phyloP scores from a whole-genome alignment of 92 coral and sea anemone genomes.

The Epizoanthus rinbou region DNA sequence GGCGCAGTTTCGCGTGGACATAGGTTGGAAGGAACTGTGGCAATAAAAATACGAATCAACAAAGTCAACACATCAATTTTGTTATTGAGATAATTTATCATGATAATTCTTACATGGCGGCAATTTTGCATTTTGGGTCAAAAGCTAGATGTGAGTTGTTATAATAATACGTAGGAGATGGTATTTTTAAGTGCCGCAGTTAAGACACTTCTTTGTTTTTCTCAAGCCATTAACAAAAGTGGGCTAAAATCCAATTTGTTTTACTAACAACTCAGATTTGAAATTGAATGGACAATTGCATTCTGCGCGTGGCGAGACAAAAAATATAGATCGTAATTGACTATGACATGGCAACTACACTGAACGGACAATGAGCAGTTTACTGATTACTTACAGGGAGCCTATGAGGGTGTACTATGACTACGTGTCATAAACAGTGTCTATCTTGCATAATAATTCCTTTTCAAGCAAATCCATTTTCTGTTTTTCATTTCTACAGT shows the following conservation, averaged over 20 bases:
- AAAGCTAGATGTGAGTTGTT: neutral
- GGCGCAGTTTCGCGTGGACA: too few relatives aligned
- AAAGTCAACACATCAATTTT: neutral
- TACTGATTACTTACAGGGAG: neutral
- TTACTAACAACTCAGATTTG: neutral
- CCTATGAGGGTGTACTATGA: neutral
- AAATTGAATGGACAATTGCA: neutral
- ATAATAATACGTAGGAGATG: neutral
- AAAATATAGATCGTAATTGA: neutral
- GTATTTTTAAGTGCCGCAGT: neutral
- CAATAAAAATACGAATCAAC: neutral
- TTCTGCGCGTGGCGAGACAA: neutral
- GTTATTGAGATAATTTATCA: neutral
- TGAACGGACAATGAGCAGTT: neutral
- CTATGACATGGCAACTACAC: neutral
- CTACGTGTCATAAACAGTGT: neutral
- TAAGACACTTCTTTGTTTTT: neutral
- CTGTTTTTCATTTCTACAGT: neutral
- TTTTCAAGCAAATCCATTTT: slow-evolving; percentile 6
- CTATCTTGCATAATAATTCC: neutral
- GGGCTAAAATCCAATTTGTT: neutral
- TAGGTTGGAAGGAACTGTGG: too few relatives aligned
- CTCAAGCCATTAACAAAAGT: neutral
- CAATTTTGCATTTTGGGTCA: neutral
- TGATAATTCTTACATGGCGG: neutral